A percentile compares a stretch with the other conserved stretches of the same genome.
Evolutionary conservation across 2,888 invertebrate species (phyloP).

Genomic region (Spisula subtruncata): DNA sequence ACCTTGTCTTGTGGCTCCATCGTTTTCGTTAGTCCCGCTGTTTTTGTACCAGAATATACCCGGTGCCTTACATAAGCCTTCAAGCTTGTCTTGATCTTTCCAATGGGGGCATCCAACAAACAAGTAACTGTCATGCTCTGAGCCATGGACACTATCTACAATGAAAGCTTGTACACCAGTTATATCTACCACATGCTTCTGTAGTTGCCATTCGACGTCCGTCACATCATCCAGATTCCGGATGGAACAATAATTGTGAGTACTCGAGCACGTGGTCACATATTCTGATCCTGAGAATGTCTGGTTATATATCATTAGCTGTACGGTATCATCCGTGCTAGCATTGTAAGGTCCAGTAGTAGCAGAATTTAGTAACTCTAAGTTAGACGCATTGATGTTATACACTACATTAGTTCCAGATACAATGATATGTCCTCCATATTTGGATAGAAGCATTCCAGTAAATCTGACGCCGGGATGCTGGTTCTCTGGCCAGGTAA

Average conservation of each 20-base stretch:
- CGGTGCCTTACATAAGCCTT: constrained; percentile 4
- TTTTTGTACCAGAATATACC: constrained; percentile 17
- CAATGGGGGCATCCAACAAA: constrained; percentile 37
- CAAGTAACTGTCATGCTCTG: neutral
- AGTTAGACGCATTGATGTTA: constrained; percentile 8
- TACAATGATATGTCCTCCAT: constrained; percentile 4
- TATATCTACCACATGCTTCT: neutral
- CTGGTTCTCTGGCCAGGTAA: neutral
- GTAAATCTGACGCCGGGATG: neutral
- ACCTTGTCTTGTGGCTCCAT: neutral
- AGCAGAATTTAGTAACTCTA: neutral
- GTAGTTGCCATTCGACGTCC: neutral
- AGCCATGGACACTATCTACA: neutral
- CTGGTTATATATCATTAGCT: constrained; percentile 21
- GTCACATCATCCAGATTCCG: neutral
- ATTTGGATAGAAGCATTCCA: constrained; percentile 13
- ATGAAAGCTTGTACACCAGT: constrained; percentile 23
- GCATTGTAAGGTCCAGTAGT: neutral
- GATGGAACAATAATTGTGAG: neutral
- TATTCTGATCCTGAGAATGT: neutral
- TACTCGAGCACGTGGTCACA: constrained; percentile 14
- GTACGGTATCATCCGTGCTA: neutral
- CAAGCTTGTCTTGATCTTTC: neutral
- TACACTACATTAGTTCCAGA: constrained; percentile 30
- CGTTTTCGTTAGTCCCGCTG: neutral